Evolutionary conservation across 2,888 invertebrate species (phyloP).

Genomic region (Flexamia atlantica): DNA sequence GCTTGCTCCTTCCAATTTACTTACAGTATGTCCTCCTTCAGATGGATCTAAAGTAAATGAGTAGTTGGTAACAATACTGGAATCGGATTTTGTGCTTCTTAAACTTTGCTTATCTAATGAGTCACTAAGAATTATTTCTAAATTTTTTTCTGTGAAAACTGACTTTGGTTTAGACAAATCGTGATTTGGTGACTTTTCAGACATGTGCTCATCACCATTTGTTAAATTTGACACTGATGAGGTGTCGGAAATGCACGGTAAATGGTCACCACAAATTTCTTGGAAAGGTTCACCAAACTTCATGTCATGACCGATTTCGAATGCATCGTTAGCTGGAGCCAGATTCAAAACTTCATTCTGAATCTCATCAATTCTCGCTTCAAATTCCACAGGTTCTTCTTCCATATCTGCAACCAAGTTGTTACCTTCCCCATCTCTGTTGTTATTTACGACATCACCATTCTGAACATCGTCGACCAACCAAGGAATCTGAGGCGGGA

Average conservation of each 20-base stretch:
- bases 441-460: constrained; percentile 77
- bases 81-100: constrained; percentile 15
- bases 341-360: constrained; percentile 33
- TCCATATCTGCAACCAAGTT: constrained; percentile 72
- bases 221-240: not conserved
- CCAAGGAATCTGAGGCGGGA: constrained; percentile 64
- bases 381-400: constrained; percentile 64
- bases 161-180: constrained; percentile 2
- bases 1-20: not conserved
- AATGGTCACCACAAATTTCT: not conserved
- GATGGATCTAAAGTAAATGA: not conserved
- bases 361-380: constrained; percentile 64
- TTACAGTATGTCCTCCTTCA: not conserved
- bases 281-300: not conserved
- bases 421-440: constrained; percentile 77
- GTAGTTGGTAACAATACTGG: constrained; percentile 7
- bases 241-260: not conserved
- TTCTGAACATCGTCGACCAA: constrained; percentile 74
- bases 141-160: constrained; percentile 17
- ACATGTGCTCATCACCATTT: not conserved
- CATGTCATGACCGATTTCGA: not conserved
- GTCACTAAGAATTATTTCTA: not conserved
- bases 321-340: constrained; percentile 3
- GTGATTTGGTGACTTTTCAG: not conserved
- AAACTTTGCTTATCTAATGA: constrained; percentile 7